A percentile compares a stretch with the other conserved stretches of the same genome.
Evolutionary conservation across 2,888 invertebrate species (phyloP).

Genomic region (Bombylius discolor): DNA sequence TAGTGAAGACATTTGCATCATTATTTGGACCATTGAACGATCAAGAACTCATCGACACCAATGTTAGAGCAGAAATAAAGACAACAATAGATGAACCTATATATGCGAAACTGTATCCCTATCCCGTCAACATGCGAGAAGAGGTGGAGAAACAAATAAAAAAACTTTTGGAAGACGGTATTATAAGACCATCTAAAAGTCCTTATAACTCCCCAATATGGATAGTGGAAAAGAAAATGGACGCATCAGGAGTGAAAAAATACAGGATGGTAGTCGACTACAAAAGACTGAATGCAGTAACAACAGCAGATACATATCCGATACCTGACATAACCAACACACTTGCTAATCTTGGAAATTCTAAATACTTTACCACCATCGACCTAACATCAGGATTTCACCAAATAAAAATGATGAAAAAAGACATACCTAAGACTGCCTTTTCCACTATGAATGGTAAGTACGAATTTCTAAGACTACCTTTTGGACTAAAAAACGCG

Average conservation of each 20-base stretch:
- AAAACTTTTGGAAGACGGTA: constrained; percentile 20
- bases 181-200: constrained; percentile 21
- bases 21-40: constrained; percentile 5
- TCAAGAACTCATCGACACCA: constrained; percentile 4
- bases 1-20: not conserved
- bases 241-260: constrained; percentile 13
- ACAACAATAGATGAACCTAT: constrained; percentile 18
- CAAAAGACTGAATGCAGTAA: no score
- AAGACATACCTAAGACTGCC: no score
- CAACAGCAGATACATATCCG: no score
- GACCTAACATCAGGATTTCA: constrained; percentile 17
- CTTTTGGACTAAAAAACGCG: no score
- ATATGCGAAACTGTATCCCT: constrained; percentile 21
- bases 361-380: constrained; percentile 16
- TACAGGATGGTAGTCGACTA: constrained; percentile 16
- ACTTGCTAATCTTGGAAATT: constrained; percentile 13
- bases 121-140: constrained; percentile 20
- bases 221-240: constrained; percentile 16
- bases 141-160: constrained; percentile 21
- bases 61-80: constrained; percentile 23
- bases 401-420: constrained; percentile 17
- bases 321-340: constrained; percentile 6
- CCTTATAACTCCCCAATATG: constrained; percentile 20
- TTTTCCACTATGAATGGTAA: no score
- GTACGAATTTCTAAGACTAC: no score